Conservation (phyloP, 2,797 vertebrate genomes). For the Hypotaenidia philippensis region DNA sequence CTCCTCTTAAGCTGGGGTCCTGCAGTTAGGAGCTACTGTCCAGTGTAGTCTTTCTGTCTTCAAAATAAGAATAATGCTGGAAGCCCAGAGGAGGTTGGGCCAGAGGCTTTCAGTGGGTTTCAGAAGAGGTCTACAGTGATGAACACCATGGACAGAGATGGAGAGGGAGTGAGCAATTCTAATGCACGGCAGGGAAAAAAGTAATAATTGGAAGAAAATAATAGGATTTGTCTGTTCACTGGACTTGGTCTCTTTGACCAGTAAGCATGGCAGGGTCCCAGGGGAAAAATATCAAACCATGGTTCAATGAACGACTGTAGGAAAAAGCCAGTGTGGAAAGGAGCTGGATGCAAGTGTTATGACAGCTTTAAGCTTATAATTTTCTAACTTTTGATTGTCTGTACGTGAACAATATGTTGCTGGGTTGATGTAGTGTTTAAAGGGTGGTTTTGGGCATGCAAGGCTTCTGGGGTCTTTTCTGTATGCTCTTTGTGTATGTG, state of each 20-base stretch:
- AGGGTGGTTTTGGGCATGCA: background rate
- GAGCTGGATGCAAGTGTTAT: background rate
- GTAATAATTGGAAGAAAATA: background rate
- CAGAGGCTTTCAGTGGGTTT: background rate
- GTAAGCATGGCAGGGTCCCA: background rate
- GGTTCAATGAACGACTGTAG: background rate
- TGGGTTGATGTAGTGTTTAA: background rate
- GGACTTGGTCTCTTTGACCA: background rate
- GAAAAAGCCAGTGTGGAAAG: background rate
- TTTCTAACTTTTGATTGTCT: background rate
- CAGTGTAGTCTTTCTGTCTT: background rate
- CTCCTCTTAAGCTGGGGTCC: background rate
- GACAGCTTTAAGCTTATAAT: background rate
- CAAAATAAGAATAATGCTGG: background rate
- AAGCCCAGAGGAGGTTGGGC: rapidly evolving
- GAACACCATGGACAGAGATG: background rate
- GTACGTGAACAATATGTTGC: background rate
- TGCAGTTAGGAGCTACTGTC: background rate
- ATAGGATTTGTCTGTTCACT: background rate
- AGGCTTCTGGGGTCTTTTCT: background rate
- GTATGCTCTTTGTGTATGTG: background rate
- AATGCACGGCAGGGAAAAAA: rapidly evolving
- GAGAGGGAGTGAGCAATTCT: background rate
- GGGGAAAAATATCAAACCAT: background rate
- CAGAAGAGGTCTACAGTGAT: background rate